Evolutionary conservation across 2,888 invertebrate species (phyloP).

Genomic region (Nemotelus nigrinus): DNA sequence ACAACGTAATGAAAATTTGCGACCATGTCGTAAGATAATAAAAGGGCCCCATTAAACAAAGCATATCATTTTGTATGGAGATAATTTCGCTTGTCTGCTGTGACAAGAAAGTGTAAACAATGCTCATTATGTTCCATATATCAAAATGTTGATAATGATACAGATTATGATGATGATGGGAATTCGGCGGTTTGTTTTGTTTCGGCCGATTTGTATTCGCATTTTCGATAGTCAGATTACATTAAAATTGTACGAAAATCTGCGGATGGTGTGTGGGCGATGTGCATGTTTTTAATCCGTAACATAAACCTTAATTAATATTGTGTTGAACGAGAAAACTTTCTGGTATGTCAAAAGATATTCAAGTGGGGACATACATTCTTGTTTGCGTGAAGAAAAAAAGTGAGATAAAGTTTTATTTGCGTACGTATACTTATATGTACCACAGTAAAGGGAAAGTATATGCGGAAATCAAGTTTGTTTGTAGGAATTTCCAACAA

Average conservation of each 20-base stretch:
- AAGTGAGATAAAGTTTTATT: no score
- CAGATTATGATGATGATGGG: conserved; percentile 16
- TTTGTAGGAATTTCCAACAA: no score
- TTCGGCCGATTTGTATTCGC: neutral
- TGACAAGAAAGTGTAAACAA: conserved; percentile 34
- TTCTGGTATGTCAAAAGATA: neutral
- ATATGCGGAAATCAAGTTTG: no score
- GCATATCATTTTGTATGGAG: conserved; percentile 33
- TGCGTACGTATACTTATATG: no score
- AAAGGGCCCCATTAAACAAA: conserved; percentile 35
- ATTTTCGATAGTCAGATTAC: neutral
- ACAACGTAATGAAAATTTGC: conserved; percentile 27
- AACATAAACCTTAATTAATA: neutral
- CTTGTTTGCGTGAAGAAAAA: no score
- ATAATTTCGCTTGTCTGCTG: conserved; percentile 15
- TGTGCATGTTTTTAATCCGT: no score
- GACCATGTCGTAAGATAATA: conserved; percentile 35
- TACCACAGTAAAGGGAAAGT: no score
- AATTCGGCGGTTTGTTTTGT: neutral
- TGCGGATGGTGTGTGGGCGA: neutral
- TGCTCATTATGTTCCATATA: conserved; percentile 36
- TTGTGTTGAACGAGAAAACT: neutral
- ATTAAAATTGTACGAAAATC: neutral
- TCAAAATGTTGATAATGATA: conserved; percentile 37
- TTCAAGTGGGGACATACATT: no score